These are phyloP conservation scores for Drosophila limbata DNA, from an alignment of 2,888 invertebrate genomes.

Conservation along the genomic window DNA sequence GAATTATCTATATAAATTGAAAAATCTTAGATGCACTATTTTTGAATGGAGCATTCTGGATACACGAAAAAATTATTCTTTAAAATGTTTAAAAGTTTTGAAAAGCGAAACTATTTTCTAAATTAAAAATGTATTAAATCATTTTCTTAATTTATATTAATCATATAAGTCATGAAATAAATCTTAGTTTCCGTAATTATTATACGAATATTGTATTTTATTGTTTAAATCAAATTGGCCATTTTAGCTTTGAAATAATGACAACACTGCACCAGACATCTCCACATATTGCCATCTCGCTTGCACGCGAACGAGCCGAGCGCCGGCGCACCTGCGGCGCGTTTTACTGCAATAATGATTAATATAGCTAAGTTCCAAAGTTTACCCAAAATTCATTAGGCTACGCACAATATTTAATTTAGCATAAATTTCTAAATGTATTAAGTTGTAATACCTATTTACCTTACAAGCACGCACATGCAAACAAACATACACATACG, in stretches of 20 bases:
- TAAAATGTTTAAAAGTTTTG: too few species aligned
- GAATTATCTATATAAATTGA: too few species aligned
- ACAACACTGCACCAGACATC: slow-evolving; percentile 2
- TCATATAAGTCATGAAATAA: too few species aligned
- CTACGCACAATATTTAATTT: slow-evolving; percentile 45
- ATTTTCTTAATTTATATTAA: too few species aligned
- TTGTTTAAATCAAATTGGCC: background rate
- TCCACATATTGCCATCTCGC: slow-evolving; percentile 16
- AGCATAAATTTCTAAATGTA: slow-evolving; percentile 33
- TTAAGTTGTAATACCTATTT: slow-evolving; percentile 33
- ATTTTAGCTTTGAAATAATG: background rate
- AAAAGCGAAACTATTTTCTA: too few species aligned
- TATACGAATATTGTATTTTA: too few species aligned
- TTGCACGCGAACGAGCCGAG: slow-evolving; percentile 3
- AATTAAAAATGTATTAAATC: too few species aligned
- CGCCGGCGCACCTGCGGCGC: slow-evolving; percentile 44
- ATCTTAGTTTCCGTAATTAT: too few species aligned
- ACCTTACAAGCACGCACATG: background rate
- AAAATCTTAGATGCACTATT: too few species aligned
- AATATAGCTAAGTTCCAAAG: slow-evolving; percentile 13
- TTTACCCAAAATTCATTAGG: slow-evolving; percentile 33
- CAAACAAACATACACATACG: background rate
- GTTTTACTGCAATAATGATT: slow-evolving; percentile 21
- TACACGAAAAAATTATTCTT: too few species aligned
- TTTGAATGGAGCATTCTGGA: too few species aligned